These are phyloP conservation scores for Dicaeum eximium DNA, from an alignment of 2,113 vertebrate genomes.

Conservation along the genomic window DNA sequence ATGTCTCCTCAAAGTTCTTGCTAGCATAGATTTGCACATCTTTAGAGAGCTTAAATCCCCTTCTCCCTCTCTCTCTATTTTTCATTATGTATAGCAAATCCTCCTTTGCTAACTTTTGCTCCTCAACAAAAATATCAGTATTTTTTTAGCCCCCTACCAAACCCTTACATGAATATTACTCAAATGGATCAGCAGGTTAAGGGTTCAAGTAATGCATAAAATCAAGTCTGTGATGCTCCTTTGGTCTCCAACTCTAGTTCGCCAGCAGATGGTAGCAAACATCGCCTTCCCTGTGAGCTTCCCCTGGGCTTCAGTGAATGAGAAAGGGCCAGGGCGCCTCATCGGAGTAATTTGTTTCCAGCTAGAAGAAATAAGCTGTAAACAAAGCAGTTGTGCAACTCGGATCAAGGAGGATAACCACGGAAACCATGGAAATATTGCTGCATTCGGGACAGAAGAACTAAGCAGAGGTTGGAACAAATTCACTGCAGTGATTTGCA, in stretches of 20 bases:
- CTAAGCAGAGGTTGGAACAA: not conserved
- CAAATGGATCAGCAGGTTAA: not conserved
- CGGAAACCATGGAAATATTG: constrained; percentile 12
- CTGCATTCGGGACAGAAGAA: not conserved
- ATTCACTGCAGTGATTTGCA: not conserved
- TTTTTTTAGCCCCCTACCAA: not conserved
- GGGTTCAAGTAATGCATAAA: not conserved
- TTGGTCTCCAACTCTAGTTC: not conserved
- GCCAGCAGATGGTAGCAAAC: constrained; percentile 60
- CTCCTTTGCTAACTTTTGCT: not conserved
- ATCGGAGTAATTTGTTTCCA: not conserved
- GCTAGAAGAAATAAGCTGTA: not conserved
- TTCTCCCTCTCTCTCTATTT: not conserved
- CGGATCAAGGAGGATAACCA: not conserved
- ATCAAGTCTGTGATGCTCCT: not conserved
- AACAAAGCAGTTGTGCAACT: constrained; percentile 43
- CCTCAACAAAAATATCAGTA: not conserved
- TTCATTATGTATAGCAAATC: not conserved
- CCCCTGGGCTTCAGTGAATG: not conserved
- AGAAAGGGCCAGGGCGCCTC: not conserved
- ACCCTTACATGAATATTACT: not conserved
- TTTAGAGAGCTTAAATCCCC: not conserved
- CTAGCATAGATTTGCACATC: not conserved
- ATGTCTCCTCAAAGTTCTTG: not conserved
- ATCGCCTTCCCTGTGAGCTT: not conserved